Evolutionary conservation across 1,140 invertebrate species (phyloP).

Genomic region (Drosophila rufa): DNA sequence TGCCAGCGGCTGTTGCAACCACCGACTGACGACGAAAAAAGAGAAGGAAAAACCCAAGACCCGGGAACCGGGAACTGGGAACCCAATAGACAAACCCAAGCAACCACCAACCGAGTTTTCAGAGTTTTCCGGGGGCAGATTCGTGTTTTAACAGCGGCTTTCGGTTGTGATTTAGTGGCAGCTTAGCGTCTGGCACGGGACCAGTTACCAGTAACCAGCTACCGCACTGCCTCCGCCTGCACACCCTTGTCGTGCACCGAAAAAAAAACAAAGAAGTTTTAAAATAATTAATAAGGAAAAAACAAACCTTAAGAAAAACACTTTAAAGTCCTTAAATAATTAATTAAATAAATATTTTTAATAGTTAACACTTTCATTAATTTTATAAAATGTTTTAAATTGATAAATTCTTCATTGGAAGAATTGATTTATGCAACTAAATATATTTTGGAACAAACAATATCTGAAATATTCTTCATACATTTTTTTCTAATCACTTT

Average conservation of each 20-base stretch:
- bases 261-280: not conserved
- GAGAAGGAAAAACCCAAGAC: slow-evolving; percentile 6
- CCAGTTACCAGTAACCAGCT: slow-evolving; percentile 46
- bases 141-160: slow-evolving; percentile 83
- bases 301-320: not conserved
- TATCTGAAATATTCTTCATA: no score
- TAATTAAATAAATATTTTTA: no score
- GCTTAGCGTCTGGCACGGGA: slow-evolving; percentile 73
- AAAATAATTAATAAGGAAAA: not conserved
- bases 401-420: no score
- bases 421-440: no score
- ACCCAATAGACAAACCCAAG: slow-evolving; percentile 30
- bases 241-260: not conserved
- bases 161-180: slow-evolving; percentile 82
- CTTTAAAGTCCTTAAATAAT: not conserved
- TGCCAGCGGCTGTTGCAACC: slow-evolving; percentile 51
- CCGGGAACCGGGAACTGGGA: not conserved
- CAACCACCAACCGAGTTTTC: slow-evolving; percentile 57
- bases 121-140: slow-evolving; percentile 41
- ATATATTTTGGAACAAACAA: no score
- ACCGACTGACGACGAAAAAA: slow-evolving; percentile 13
- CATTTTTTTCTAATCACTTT: no score
- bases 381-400: no score
- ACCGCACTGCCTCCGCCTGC: not conserved
- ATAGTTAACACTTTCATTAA: no score